These are phyloP conservation scores for Augochlorella aurata DNA, from an alignment of 2,888 invertebrate species.

Conservation along the genomic window DNA sequence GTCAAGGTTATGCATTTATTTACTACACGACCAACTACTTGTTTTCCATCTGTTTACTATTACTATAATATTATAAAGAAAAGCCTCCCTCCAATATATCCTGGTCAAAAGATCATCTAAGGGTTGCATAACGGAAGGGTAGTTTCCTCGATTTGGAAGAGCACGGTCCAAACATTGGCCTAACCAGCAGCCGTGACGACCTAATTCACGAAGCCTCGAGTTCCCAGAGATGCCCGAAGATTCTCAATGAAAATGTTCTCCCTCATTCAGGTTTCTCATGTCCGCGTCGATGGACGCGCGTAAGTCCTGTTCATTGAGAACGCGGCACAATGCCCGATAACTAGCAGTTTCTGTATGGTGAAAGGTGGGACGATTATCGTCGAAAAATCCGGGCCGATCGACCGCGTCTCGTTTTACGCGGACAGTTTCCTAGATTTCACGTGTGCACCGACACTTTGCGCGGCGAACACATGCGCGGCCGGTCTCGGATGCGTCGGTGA, in stretches of 20 bases:
- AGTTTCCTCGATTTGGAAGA: too few species aligned
- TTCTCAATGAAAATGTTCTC: slow-evolving; percentile 8
- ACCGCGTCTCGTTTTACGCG: slow-evolving; percentile 59
- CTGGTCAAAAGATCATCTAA: too few species aligned
- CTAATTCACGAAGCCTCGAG: too few species aligned
- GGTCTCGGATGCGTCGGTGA: not conserved
- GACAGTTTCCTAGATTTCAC: slow-evolving; percentile 32
- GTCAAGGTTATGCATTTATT: too few species aligned
- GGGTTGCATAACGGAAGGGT: too few species aligned
- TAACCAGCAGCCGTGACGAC: too few species aligned
- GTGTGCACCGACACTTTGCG: slow-evolving; percentile 28
- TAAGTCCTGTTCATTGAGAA: slow-evolving; percentile 73
- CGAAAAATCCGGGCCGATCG: slow-evolving; percentile 63
- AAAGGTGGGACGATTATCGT: slow-evolving; percentile 40
- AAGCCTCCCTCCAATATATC: too few species aligned
- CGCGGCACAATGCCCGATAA: slow-evolving; percentile 75
- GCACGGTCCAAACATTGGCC: too few species aligned
- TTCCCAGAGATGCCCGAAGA: not conserved
- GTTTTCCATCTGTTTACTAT: too few species aligned
- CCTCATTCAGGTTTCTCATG: slow-evolving; percentile 41
- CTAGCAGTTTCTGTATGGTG: slow-evolving; percentile 71
- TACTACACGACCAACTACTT: too few species aligned
- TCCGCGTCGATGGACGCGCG: slow-evolving; percentile 52
- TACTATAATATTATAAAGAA: too few species aligned
- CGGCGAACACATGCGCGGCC: not conserved